A percentile compares a stretch with the other conserved stretches of the same genome.
phyloP scores from a whole-genome alignment of 2,797 vertebrate genomes.

The Hippocampus kuda region DNA sequence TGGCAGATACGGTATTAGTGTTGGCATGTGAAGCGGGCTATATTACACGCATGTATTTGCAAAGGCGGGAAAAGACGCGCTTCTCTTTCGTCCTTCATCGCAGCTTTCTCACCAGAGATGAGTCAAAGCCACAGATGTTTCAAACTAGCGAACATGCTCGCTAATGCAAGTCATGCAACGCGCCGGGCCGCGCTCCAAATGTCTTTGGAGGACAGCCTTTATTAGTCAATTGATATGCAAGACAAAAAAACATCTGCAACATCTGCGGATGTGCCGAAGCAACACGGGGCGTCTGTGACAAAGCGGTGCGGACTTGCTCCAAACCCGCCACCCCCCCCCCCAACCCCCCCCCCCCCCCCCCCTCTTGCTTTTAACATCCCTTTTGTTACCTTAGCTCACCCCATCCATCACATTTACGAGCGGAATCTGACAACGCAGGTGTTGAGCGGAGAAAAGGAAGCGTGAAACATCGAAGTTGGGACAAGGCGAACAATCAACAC shows the following conservation, averaged over 20 bases:
- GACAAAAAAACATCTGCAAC: constrained; percentile 49
- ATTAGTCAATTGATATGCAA: constrained; percentile 38
- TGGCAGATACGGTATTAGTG: constrained; percentile 65
- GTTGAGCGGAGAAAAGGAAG: background rate
- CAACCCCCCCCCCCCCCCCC: background rate
- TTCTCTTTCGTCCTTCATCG: constrained; percentile 23
- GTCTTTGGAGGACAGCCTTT: constrained; percentile 39
- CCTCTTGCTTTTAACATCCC: constrained; percentile 12
- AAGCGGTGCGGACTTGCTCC: constrained; percentile 11
- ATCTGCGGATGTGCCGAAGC: constrained; percentile 40
- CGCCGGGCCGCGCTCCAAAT: constrained; percentile 38
- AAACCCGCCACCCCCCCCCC: constrained; percentile 5
- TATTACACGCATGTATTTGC: constrained; percentile 68
- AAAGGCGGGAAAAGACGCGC: constrained; percentile 10
- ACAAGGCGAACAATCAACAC: background rate
- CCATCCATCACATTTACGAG: background rate
- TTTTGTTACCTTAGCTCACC: constrained; percentile 32
- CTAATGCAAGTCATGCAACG: constrained; percentile 51
- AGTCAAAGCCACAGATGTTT: constrained; percentile 53
- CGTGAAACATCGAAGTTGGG: background rate
- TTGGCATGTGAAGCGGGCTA: constrained; percentile 49
- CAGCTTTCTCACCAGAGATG: constrained; percentile 29
- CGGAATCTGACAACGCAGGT: constrained; percentile 9
- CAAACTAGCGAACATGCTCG: constrained; percentile 46
- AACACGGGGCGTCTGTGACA: constrained; percentile 41